Base-by-base conservation (phyloP, 2,888 invertebrate species). In the Camptogramma bilineatum region DNA sequence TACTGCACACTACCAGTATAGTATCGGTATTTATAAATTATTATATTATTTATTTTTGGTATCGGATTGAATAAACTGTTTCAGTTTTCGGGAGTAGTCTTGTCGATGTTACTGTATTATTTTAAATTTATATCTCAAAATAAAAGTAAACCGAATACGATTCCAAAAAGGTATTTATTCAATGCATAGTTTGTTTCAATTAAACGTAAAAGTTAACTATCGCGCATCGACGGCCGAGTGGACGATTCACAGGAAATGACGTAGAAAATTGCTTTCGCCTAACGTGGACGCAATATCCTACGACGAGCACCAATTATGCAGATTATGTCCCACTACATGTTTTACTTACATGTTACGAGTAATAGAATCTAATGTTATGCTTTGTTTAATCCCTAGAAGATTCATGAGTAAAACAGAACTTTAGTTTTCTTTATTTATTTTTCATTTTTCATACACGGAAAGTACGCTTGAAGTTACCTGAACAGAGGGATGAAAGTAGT, bases 241-340 rank as follows among this genome's bases (percentile, higher is more conserved):
- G 85, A 83, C 89, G 87, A 85, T 86, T 86, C 81, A 65, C 74
- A 86, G 92, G 92, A 92, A 92, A 93, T 92, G 92, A 91, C 88
- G 90, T 88, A 86, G 92, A 93, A 93, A 93, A 93, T 93, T 93
- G 92, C 88, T 80, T 84, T 84, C 83, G 84, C 83, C 87, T 87
- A 88, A 88, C 87, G 83, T 90, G 91, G 89, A 91, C 89, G 89
- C 86, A 90, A 92, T 91, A 91, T 91, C 90, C 90, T 88, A 85
- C 84, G 83, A 88, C 85, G 86, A 86, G 84, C 88, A 85, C 86
- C 91, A 92, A 92, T 93, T 91, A 93, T 93, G 92, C 86, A 92
- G 91, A 93, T 91, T 91, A 91, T 88, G 82, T 82, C 79, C 74
- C 78, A 62, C 47, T 62, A 28, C 53, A 62, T 62, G 64, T 54